phyloP scores from a whole-genome alignment of 2,888 invertebrate genomes.

The Lutraria lutraria region DNA sequence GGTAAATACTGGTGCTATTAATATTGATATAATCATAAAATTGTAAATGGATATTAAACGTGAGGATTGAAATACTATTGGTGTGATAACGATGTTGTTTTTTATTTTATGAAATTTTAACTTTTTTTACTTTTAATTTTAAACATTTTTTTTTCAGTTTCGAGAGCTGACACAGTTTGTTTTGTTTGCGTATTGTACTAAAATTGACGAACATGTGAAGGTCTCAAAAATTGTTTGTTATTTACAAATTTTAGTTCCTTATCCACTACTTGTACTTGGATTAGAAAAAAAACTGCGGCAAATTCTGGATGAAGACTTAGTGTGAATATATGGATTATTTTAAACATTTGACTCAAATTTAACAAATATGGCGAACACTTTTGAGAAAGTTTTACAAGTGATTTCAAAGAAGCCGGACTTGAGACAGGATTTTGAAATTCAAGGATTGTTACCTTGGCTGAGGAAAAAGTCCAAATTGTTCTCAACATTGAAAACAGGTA shows the following conservation, averaged over 20 bases:
- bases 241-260: neutral
- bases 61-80: neutral
- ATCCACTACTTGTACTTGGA: neutral
- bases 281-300: neutral
- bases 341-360: neutral
- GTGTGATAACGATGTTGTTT: no score
- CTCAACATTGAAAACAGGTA: slow-evolving; percentile 81
- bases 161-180: neutral
- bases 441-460: slow-evolving; percentile 81
- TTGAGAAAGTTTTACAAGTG: slow-evolving; percentile 79
- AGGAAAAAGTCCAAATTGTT: slow-evolving; percentile 82
- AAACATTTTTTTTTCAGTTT: neutral
- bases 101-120: no score
- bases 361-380: slow-evolving; percentile 68
- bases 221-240: neutral
- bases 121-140: no score
- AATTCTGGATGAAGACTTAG: neutral
- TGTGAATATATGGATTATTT: neutral
- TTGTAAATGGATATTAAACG: neutral
- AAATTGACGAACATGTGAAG: neutral
- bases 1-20: neutral
- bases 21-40: neutral
- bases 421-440: slow-evolving; percentile 82
- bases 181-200: neutral
- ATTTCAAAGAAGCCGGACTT: slow-evolving; percentile 78